Percentiles rank a stretch among this genome's conserved stretches.
Conservation (phyloP, 2,888 invertebrate species). For the Habrosyne pyritoides region DNA sequence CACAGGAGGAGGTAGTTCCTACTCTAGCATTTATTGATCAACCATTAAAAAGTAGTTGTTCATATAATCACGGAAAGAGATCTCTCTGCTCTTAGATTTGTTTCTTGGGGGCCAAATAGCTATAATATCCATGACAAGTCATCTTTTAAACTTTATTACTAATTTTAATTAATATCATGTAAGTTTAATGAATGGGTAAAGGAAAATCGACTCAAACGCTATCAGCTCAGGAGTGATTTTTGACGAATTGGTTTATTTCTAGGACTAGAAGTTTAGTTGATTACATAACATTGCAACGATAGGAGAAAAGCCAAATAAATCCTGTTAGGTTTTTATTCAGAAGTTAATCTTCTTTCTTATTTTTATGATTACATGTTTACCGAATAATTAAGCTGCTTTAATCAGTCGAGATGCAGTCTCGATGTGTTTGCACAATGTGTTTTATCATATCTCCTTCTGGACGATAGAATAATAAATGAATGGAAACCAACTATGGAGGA, state of each 20-base stretch:
- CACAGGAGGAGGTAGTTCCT: constrained; percentile 47
- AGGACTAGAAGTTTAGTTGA: constrained; percentile 31
- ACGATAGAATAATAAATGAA: constrained; percentile 1
- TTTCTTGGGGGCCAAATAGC: constrained; percentile 81
- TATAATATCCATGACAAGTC: constrained; percentile 79
- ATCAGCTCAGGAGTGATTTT: constrained; percentile 46
- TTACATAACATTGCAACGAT: constrained; percentile 39
- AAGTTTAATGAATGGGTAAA: constrained; percentile 35
- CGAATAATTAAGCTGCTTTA: background rate
- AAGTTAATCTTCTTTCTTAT: constrained; percentile 26
- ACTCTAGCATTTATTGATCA: constrained; percentile 47
- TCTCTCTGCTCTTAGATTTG: constrained; percentile 67
- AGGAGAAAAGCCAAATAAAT: constrained; percentile 61
- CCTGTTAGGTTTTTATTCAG: constrained; percentile 20
- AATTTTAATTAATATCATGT: constrained; percentile 27
- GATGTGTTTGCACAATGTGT: constrained; percentile 7
- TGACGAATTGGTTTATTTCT: constrained; percentile 30
- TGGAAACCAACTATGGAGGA: constrained; percentile 17
- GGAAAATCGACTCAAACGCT: constrained; percentile 39
- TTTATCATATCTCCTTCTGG: background rate
- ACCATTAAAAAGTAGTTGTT: constrained; percentile 26
- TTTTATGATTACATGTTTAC: background rate
- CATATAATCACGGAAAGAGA: constrained; percentile 51
- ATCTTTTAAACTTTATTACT: constrained; percentile 51
- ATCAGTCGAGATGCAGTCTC: constrained; percentile 3